A percentile compares a stretch with the other conserved stretches of the same genome.
Evolutionary conservation across 2,888 invertebrate species (phyloP).

Genomic region (Drosophila colorata): DNA sequence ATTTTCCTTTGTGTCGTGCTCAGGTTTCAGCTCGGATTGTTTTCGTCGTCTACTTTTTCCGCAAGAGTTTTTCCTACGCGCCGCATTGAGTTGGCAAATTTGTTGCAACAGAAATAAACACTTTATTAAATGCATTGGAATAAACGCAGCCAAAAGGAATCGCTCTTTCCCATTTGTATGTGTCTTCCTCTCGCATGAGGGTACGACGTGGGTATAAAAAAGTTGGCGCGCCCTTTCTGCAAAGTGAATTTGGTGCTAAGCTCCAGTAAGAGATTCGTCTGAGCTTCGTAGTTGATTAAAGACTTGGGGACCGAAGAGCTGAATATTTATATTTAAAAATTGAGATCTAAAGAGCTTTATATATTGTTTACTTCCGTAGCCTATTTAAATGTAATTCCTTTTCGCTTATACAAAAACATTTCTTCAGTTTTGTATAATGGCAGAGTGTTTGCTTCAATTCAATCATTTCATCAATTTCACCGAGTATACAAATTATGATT

Average conservation of each 20-base stretch:
- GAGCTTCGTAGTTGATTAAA: constrained; percentile 12
- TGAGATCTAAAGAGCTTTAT: not conserved
- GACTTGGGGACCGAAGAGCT: not conserved
- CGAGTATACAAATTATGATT: constrained; percentile 56
- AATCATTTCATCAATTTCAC: constrained; percentile 25
- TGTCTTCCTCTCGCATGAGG: constrained; percentile 54
- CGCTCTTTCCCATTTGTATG: constrained; percentile 12
- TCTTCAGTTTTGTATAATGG: not conserved
- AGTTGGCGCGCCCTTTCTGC: constrained; percentile 46
- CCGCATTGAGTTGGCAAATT: constrained; percentile 77
- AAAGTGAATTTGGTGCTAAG: constrained; percentile 79
- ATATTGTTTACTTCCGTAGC: not conserved
- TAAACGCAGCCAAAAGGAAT: constrained; percentile 58
- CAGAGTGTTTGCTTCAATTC: not conserved
- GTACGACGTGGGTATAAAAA: constrained; percentile 51
- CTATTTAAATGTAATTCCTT: not conserved
- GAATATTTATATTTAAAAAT: not conserved
- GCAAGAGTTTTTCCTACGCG: constrained; percentile 43
- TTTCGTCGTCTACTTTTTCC: constrained; percentile 50
- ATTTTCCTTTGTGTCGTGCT: constrained; percentile 81
- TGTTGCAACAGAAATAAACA: constrained; percentile 80
- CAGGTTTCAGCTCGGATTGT: constrained; percentile 77
- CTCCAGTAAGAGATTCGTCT: constrained; percentile 43
- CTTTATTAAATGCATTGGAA: constrained; percentile 83
- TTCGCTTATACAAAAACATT: not conserved